A percentile compares a stretch with the other conserved stretches of the same genome.
Evolutionary conservation across 2,113 vertebrate species (phyloP).

Genomic region (Myotis brandtii): DNA sequence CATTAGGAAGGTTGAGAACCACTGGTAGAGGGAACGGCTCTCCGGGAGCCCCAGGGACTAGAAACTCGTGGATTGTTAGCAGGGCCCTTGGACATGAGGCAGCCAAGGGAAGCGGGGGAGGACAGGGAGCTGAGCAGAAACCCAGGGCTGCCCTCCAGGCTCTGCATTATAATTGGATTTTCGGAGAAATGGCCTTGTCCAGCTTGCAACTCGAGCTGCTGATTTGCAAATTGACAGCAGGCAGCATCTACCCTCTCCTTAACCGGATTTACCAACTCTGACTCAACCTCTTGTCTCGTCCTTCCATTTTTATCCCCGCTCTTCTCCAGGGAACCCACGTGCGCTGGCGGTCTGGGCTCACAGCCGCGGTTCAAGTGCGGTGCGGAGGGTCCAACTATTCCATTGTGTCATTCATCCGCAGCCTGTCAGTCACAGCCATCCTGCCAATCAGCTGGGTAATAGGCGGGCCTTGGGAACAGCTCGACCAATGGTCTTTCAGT

Average conservation of each 20-base stretch:
- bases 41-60: not conserved
- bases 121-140: not conserved
- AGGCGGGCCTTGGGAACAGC: not conserved
- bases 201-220: not conserved
- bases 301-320: not conserved
- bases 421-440: not conserved
- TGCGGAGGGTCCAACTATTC: not conserved
- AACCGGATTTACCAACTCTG: constrained; percentile 42
- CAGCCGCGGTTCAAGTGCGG: fast-evolving
- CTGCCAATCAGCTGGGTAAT: not conserved
- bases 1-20: too few species aligned
- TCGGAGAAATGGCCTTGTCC: constrained; percentile 16
- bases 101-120: fast-evolving
- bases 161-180: constrained; percentile 22
- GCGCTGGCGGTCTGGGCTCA: not conserved
- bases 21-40: too few species aligned
- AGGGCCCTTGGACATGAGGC: not conserved
- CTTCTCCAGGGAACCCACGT: not conserved
- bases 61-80: not conserved
- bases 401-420: fast-evolving
- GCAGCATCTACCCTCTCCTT: not conserved
- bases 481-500: not conserved
- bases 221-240: not conserved
- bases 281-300: not conserved
- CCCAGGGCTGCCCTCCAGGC: not conserved